Base-by-base conservation (phyloP, 2,888 invertebrate species). In the Cerastoderma edule region DNA sequence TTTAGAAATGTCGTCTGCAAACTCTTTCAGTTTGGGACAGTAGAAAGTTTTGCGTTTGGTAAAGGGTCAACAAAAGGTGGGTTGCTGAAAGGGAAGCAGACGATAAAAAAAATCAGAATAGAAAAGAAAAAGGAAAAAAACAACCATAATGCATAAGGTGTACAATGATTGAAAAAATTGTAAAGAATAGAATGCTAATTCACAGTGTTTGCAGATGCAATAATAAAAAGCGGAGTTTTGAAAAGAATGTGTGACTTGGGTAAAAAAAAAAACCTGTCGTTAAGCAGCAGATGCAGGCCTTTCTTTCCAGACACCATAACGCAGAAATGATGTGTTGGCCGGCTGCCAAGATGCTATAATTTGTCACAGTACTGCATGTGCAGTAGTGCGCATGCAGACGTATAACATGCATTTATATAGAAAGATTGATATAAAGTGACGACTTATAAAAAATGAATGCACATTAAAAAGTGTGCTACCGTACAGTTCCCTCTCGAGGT, bases 401-500 rank as follows among this genome's bases (percentile, higher is more conserved):
- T 16, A 39, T 8, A 39, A 13, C 8, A 39, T 16, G 16, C 8
- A 39, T 57, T 57, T 57, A 57, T 57, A 57, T 57, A 32, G 57
- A 32, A 57, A 57, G 57, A 57, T 57, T 57, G 57, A 57, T 57
- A 57, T 57, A 57, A 57, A 57, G 32, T 57, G 57, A 57, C 57
- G 33, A 57, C 57, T 32, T 32, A 56, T 56, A 56, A 57, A 56
- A 57, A 57, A 57, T 57, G 57, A 32, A 57, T 30, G 57, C 57
- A n/a, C n/a, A 57, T 57, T 57, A 57, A 57, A 57, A 57, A 57
- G 33, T 33, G 57, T 32, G 33, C 13, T 24, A n/a, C n/a, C n/a
- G n/a, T n/a, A n/a, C n/a, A n/a, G n/a, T n/a, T n/a, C n/a, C n/a
- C n/a, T n/a, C n/a, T n/a, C n/a, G n/a, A n/a, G n/a, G n/a, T n/a